These are phyloP conservation scores for Sinosuthora webbiana DNA, from an alignment of 2,113 vertebrate genomes.

Conservation along the genomic window DNA sequence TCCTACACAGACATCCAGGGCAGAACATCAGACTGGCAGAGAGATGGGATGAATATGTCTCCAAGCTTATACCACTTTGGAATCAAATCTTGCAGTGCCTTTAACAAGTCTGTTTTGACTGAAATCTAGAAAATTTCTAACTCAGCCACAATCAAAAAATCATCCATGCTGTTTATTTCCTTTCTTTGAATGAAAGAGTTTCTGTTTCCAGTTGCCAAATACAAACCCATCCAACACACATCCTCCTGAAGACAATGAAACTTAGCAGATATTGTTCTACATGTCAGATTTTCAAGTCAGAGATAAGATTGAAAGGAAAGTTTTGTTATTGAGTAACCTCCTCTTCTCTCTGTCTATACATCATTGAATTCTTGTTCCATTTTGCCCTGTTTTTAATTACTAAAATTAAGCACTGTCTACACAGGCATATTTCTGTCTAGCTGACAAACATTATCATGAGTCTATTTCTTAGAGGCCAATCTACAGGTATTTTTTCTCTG, in stretches of 20 bases:
- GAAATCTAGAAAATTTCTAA: not conserved
- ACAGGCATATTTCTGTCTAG: not conserved
- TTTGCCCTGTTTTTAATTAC: not conserved
- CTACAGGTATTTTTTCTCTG: not conserved
- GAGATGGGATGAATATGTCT: not conserved
- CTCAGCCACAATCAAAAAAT: not conserved
- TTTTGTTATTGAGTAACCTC: not conserved
- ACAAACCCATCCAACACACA: not conserved
- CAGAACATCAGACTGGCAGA: not conserved
- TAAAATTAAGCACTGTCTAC: not conserved
- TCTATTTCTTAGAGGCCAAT: not conserved
- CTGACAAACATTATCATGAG: not conserved
- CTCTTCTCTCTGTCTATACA: not conserved
- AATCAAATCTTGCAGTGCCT: not conserved
- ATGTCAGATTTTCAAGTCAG: not conserved
- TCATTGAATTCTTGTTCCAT: not conserved
- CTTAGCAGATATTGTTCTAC: not conserved
- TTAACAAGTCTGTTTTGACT: slow-evolving; percentile 20
- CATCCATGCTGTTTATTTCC: not conserved
- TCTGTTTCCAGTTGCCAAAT: slow-evolving; percentile 31
- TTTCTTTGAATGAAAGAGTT: not conserved
- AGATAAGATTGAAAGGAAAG: not conserved
- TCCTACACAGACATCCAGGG: not conserved
- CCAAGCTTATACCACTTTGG: not conserved
- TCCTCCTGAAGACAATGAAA: slow-evolving; percentile 17